Base-by-base conservation (phyloP, 1,140 invertebrate genomes). In the Dryas iulia region DNA sequence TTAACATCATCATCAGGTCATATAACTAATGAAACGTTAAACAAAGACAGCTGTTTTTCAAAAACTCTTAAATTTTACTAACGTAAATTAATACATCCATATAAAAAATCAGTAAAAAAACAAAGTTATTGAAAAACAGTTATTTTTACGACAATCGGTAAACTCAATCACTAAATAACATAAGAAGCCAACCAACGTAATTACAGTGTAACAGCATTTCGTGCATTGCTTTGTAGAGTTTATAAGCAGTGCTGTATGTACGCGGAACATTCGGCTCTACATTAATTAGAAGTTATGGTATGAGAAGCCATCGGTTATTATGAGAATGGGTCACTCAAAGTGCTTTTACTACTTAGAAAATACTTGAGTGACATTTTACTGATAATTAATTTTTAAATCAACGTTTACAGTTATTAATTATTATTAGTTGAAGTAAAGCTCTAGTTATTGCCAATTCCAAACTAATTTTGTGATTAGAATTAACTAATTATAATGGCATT, bases 191-290 rank as follows among this genome's bases (percentile, higher is more conserved):
- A 60, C 82, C 85, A 89, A 89, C 83, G 64, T 70, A 83, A 80
- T 76, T 76, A 82, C 76, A 84, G 57, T 77, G 68, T 77, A 71
- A 72, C 83, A 87, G 86, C 87, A 84, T 73, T 81, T 71, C 89
- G 89, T 91, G 89, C 87, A 86, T 74, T 78, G 72, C 68, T 81
- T 82, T 84, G 78, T 79, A 57, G 31, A 57, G 77, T 80, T 82
- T 82, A 81, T 77, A 91, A 89, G 89, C 89, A 83, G 87, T 91
- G 89, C 86, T 84, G 69, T 84, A 82, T 83, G 78, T 83, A 86
- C 79, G 82, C 79, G 77, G 75, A 72, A 73, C 59, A 78, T 66
- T 66, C 54, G 33, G 28, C 39, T 71, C 25, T 58, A 47, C 47
- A 61, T 70, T 58, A 62, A n/a, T 47, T 61, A 26, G 12, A 39